Evolutionary conservation across 2,113 vertebrate genomes (phyloP), one percentile per base, ranked within the genome.

Genomic region (Ceyx cyanopectus): DNA sequence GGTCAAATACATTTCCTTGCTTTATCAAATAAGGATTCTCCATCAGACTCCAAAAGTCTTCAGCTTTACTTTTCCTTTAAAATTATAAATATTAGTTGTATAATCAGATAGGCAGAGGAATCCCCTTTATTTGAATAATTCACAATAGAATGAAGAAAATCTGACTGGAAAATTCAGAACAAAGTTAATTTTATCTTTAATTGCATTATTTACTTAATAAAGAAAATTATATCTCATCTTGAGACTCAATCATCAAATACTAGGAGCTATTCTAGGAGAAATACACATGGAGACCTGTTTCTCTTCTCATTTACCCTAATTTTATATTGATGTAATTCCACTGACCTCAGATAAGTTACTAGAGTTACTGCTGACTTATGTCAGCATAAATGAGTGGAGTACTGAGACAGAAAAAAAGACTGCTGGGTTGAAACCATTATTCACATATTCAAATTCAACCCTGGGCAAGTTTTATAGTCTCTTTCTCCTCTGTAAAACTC

Each of bases 151-250:
- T 65, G 66, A 30, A 91, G 23, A 17, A 90, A 85, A 88, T 68
- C n/a, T 32, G 15, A 45, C 40, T 50, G 41, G 43, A 88, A 88
- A 88, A 86, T 29, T 58, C 53, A 51, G 67, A 91, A 84, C 11
- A 79, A 89, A 81, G 62, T 41, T 57, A 86, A 8, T 53, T 73
- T 68, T 1, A 16, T 86, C 80, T 86, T 51, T 81, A 87, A 66
- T 94, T 69, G 17, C 4, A 63, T 63, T 89, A 54, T 86, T 91
- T 95, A 81, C 9, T 14, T 62, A 93, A 61, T 57, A 89, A 85
- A 45, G 29, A 87, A 85, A 65, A 62, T 41, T 81, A 77, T 83
- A 91, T 14, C 22, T 84, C 50, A 56, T 46, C 30, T 79, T 90
- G 11, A 81, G 19, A 57, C 34, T 81, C 14, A 2, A 75, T 73